phyloP scores from a whole-genome alignment of 2,888 invertebrate genomes.

The Gerosis bhagava region DNA sequence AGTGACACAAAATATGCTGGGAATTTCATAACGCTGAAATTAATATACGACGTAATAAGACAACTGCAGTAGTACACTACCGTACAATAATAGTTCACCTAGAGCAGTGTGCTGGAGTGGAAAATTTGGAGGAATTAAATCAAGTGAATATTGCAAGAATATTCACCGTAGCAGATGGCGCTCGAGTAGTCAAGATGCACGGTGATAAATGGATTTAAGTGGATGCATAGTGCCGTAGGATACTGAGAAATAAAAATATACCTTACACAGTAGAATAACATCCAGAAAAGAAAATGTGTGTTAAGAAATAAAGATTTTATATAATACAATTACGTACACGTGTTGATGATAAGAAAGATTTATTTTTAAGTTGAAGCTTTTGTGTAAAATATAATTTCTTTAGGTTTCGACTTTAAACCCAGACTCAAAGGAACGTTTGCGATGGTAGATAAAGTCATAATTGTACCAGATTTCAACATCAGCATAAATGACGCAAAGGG shows the following conservation, averaged over 20 bases:
- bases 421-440: background rate
- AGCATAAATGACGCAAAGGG: constrained; percentile 9
- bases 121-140: constrained; percentile 15
- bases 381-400: too few species aligned
- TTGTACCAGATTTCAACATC: background rate
- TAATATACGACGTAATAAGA: constrained; percentile 36
- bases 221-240: background rate
- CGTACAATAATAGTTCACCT: constrained; percentile 25
- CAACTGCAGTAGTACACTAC: constrained; percentile 27
- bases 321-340: too few species aligned
- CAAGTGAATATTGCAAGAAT: constrained; percentile 14
- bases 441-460: background rate
- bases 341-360: too few species aligned
- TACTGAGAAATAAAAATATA: background rate
- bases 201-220: background rate
- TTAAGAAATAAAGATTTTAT: constrained; percentile 2
- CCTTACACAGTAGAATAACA: too few species aligned
- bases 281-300: too few species aligned
- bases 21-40: constrained; percentile 37
- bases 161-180: constrained; percentile 8
- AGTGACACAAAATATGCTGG: constrained; percentile 19
- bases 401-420: too few species aligned
- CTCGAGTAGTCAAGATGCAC: constrained; percentile 1
- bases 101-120: constrained; percentile 8
- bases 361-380: too few species aligned